Base-by-base conservation (phyloP, 2,797 vertebrate genomes). In the Poecilia picta region DNA sequence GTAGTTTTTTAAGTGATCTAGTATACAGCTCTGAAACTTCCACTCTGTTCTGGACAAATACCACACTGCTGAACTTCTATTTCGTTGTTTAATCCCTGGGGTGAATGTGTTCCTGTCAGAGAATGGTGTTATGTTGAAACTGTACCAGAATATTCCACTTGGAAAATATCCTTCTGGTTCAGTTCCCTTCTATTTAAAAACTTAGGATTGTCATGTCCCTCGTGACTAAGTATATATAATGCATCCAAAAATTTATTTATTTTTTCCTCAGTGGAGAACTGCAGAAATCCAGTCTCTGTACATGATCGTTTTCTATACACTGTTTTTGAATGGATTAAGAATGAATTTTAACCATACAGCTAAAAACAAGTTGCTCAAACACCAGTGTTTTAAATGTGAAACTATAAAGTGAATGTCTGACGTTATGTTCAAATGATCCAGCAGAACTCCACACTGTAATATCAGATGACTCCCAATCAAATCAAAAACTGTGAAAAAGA, bases 381-480 rank as follows among this genome's bases (percentile, higher is more conserved):
- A 53, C 83, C 72, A 59, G 47, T n/a, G 75, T 77, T 82, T 75
- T 33, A 82, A 85, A 83, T 78, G 53, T 74, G 46, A 47, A 51
- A 16, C 28, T 46, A 8, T 59, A 33, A 81, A 36, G 55, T 45
- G 20, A 79, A 73, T 20, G 71, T 76, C 71, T 85, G 45, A 11
- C n/a, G 45, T 66, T 43, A 75, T 81, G 74, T 72, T 20, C 74
- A 80, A 74, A 89, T 92, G 85, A 90, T 85, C 82, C 80, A 77
- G 78, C 46, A 59, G 53, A 31, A 83, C 79, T 86, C 39, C 46
- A 53, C 59, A 59, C 53, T 36, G 83, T 80, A 33, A 81, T 76
- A 83, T 87, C 82, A 81, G 74, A 88, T 81, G 82, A 84, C 83
- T 82, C 23, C 74, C 78, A 80, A 83, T 89, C 85, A 88, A 89